Base-by-base conservation (phyloP, 2,113 vertebrate species). In the Cryptomyrus ogoouensis region DNA sequence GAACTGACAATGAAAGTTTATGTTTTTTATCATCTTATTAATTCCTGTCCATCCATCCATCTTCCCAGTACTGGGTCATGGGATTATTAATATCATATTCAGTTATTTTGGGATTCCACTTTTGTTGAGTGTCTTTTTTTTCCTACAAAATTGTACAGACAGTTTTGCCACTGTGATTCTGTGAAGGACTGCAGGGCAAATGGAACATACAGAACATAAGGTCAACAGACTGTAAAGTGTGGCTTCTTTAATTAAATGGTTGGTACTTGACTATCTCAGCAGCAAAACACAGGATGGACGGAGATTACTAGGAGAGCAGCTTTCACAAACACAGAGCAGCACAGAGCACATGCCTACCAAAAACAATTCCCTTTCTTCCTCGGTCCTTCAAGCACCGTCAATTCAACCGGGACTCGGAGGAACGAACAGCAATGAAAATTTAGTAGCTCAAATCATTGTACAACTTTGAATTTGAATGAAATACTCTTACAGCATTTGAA, bases 371-470 rank as follows among this genome's bases (percentile, higher is more conserved):
- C 35, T 80, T 80, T 77, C 31, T 80, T 80, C 74, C 31, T 17
- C 10, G 0, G 3, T 42, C 74, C 74, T 80, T 42, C 35, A 35
- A 6, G 13, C 31, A 80, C 74, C 74, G 17, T 42, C 74, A 35
- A 80, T 35, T 19, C 74, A 80, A 80, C 35, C 15, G 35, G 74
- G 74, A 80, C 74, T 80, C 15, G 15, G 74, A 80, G 74, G 17
- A 80, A 80, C 17, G 74, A 80, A 39, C 15, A 5, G 35, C 35
- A 80, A 80, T 39, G 31, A 42, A 80, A 80, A 80, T 80, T 80
- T 80, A 80, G 74, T 42, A 80, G 74, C 74, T 80, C 74, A 80
- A 80, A 80, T 80, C 74, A 42, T 80, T 39, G 74, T 80, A 80
- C 74, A 80, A 80, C 35, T 80, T 80, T 80, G 35, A 80, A 80